Conservation (phyloP, 1,140 invertebrate genomes). For the Panonychus citri region DNA sequence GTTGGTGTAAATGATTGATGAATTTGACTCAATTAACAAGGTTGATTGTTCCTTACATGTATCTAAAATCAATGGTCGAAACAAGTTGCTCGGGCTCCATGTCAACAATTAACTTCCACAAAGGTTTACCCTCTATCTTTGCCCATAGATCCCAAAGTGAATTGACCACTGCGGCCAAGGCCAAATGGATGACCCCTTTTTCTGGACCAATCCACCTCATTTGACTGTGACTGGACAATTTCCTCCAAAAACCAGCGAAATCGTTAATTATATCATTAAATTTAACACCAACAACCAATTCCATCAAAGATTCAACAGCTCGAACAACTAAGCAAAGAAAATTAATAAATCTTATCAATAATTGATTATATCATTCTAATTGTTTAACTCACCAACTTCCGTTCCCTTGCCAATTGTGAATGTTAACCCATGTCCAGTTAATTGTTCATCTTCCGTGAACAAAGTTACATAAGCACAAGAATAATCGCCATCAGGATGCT, state of each 20-base stretch:
- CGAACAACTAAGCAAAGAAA: slow-evolving; percentile 35
- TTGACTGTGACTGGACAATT: slow-evolving; percentile 60
- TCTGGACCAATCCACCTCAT: slow-evolving; percentile 79
- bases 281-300: slow-evolving; percentile 38
- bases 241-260: slow-evolving; percentile 52
- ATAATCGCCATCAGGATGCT: slow-evolving; percentile 70
- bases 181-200: slow-evolving; percentile 69
- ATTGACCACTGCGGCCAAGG: slow-evolving; percentile 63
- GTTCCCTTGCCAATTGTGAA: slow-evolving; percentile 66
- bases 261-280: slow-evolving; percentile 41
- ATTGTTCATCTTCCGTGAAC: slow-evolving; percentile 31
- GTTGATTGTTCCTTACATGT: slow-evolving; percentile 32
- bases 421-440: slow-evolving; percentile 48
- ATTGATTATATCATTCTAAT: not conserved
- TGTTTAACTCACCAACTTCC: slow-evolving; percentile 37
- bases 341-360: not conserved
- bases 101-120: slow-evolving; percentile 61
- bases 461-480: slow-evolving; percentile 65
- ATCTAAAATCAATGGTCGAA: slow-evolving; percentile 63
- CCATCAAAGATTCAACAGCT: slow-evolving; percentile 41
- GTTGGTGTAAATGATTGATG: slow-evolving; percentile 14
- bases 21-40: slow-evolving; percentile 6
- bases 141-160: slow-evolving; percentile 79
- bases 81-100: slow-evolving; percentile 56
- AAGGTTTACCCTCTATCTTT: slow-evolving; percentile 50